Base-by-base conservation (phyloP, 1,140 invertebrate genomes). In the Drosophila insularis region DNA sequence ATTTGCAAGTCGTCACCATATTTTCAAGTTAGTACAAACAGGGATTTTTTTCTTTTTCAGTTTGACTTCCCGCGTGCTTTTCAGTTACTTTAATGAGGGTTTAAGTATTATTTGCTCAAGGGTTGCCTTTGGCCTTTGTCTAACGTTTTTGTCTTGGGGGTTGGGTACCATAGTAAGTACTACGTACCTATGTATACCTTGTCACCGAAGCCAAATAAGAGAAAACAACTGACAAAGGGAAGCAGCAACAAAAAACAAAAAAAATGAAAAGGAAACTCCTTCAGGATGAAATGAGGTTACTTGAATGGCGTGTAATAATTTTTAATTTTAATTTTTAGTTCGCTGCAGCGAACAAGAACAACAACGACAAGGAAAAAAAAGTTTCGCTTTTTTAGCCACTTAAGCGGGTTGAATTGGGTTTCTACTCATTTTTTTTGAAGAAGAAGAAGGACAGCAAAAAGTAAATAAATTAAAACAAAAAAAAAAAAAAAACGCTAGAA, bases 301-400 rank as follows among this genome's bases (percentile, higher is more conserved):
- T 70, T 74, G 74, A 67, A 80, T 70, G 69, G 78, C 71, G 68
- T 71, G 80, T 59, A 89, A 87, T 87, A 87, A 87, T 87, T 87
- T 87, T 87, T 89, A 80, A 87, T 87, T 87, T 82, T 87, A 82
- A 87, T 87, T 87, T 85, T 80, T 87, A 87, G 84, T 87, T 89
- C 64, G 60, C 53, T 68, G 82, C 39, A 74, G 74, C 74, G 32
- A 55, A 39, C n/a, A 37, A 19, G 13, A 32, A 59, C 11, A 35
- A 35, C 23, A 32, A 37, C 6, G 43, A 50, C 17, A 50, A 7
- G 32, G 17, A 31, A 59, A 53, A 77, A 85, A 74, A 81, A 39
- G 54, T 68, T 70, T 58, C 10, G 27, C 55, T 37, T 59, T 81
- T 68, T 85, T 46, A 74, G 68, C 71, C 80, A 80, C 70, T 72